A percentile compares a stretch with the other conserved stretches of the same genome.
Evolutionary conservation across 2,797 vertebrate species (phyloP).

Genomic region (Falco novaeseelandiae): DNA sequence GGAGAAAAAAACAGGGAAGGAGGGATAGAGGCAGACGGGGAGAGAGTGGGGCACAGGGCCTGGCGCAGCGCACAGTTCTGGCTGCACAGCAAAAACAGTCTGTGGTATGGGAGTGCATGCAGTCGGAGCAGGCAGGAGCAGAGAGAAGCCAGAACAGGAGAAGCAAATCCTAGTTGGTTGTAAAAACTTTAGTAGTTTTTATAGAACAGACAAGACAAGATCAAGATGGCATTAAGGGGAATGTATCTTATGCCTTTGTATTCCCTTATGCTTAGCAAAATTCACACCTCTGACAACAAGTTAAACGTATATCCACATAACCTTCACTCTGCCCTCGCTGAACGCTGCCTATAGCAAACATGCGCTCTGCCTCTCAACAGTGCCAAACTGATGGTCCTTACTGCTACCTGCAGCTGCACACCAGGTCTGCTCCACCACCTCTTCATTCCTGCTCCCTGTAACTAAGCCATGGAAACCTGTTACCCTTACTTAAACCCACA

Average conservation of each 20-base stretch:
- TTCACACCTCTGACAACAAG: not conserved
- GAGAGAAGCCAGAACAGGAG: not conserved
- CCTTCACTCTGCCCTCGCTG: not conserved
- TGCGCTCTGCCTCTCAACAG: rapidly evolving
- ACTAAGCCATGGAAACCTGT: not conserved
- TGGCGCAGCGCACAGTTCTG: not conserved
- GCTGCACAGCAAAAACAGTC: not conserved
- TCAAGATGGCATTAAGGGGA: not conserved
- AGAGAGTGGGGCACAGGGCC: not conserved
- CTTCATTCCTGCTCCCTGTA: not conserved
- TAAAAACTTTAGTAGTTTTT: not conserved
- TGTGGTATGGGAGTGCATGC: rapidly evolving
- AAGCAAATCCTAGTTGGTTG: not conserved
- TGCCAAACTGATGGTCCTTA: not conserved
- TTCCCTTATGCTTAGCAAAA: not conserved
- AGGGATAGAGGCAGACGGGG: not conserved
- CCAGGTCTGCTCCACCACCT: not conserved
- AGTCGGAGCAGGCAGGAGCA: not conserved
- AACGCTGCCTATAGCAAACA: not conserved
- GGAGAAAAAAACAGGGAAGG: not conserved
- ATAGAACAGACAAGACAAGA: not conserved
- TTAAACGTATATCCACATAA: not conserved
- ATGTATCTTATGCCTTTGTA: not conserved
- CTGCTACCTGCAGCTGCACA: not conserved
- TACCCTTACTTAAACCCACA: not conserved